These are phyloP conservation scores for Lypha dubia DNA, from an alignment of 2,888 invertebrate genomes.

Conservation along the genomic window DNA sequence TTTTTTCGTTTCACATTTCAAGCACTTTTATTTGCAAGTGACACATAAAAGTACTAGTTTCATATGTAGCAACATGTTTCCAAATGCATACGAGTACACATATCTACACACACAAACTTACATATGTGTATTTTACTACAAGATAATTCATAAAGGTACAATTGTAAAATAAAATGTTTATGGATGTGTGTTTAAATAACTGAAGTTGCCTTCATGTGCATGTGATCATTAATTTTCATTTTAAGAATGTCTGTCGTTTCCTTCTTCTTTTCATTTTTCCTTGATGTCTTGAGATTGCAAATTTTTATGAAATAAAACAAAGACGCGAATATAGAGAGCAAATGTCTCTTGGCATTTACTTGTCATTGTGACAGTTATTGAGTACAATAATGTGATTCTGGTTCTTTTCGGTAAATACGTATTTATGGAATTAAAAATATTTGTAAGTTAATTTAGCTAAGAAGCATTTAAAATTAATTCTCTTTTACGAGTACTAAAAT, in stretches of 20 bases:
- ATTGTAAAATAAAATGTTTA: constrained; percentile 54
- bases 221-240: constrained; percentile 70
- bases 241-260: constrained; percentile 40
- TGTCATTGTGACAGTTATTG: constrained; percentile 71
- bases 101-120: background rate
- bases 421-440: background rate
- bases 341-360: constrained; percentile 62
- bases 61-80: constrained; percentile 50
- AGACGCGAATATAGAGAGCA: background rate
- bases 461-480: no score
- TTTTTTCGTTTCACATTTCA: constrained; percentile 38
- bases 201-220: constrained; percentile 64
- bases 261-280: constrained; percentile 28
- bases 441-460: background rate
- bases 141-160: constrained; percentile 70
- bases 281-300: constrained; percentile 49
- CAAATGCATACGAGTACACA: constrained; percentile 17
- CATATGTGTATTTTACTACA: constrained; percentile 19
- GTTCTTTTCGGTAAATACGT: background rate
- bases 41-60: constrained; percentile 64
- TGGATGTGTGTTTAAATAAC: constrained; percentile 13
- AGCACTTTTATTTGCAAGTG: constrained; percentile 66
- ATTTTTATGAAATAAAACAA: constrained; percentile 14
- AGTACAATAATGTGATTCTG: constrained; percentile 22
- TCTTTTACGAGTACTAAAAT: no score